Percentiles rank a stretch among this genome's conserved stretches.
Conservation (phyloP, 1,140 invertebrate species). For the Drosophila sp. region DNA sequence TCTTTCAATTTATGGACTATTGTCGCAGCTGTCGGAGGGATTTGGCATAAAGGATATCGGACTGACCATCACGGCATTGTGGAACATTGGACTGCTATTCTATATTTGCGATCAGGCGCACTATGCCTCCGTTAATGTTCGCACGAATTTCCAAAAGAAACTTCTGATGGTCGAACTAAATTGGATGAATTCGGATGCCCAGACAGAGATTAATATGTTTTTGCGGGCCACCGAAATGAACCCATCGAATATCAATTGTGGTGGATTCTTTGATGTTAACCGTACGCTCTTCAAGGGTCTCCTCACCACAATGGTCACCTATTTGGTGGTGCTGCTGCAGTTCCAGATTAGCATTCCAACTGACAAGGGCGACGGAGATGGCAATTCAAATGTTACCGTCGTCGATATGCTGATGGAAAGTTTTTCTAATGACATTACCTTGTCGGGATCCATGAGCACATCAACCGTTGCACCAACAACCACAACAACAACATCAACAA, state of each 20-base stretch:
- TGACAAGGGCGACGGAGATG: conserved; percentile 55
- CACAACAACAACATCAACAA: conserved; percentile 25
- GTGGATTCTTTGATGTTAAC: conserved; percentile 89
- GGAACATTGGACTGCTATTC: conserved; percentile 87
- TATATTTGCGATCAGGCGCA: conserved; percentile 89
- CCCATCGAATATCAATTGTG: conserved; percentile 88
- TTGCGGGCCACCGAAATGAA: conserved; percentile 89
- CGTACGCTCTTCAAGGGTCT: conserved; percentile 89
- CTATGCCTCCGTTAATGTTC: conserved; percentile 88
- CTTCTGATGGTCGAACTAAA: conserved; percentile 88
- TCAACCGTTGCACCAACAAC: conserved; percentile 24
- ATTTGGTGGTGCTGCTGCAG: conserved; percentile 88
- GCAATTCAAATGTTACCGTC: conserved; percentile 56
- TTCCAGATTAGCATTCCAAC: conserved; percentile 89
- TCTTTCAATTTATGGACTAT: conserved; percentile 88
- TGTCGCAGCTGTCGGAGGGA: conserved; percentile 88
- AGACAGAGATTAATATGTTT: conserved; percentile 89
- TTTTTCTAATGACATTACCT: conserved; percentile 67
- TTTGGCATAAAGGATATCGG: conserved; percentile 89
- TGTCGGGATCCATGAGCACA: conserved; percentile 36
- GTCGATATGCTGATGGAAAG: conserved; percentile 67
- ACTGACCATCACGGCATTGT: conserved; percentile 87
- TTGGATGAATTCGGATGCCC: conserved; percentile 88
- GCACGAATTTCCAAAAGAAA: conserved; percentile 89
- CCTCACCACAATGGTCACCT: conserved; percentile 89